phyloP scores from a whole-genome alignment of 2,113 vertebrate genomes.

The Panurus biarmicus region DNA sequence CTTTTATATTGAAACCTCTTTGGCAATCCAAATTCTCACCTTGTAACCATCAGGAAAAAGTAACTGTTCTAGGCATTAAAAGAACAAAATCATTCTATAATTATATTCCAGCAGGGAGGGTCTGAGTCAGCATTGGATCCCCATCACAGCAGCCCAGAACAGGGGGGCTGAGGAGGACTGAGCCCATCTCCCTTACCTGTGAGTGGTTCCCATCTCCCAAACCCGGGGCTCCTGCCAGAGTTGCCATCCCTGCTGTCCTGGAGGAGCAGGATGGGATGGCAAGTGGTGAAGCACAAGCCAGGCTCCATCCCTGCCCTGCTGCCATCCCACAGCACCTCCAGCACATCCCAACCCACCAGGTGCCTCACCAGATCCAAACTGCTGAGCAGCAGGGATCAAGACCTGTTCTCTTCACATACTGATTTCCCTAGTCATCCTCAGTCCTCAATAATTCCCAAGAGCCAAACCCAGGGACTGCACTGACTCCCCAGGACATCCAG shows the following conservation, averaged over 20 bases:
- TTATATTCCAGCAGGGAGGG: not conserved
- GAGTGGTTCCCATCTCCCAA: not conserved
- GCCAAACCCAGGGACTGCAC: not conserved
- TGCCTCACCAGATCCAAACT: not conserved
- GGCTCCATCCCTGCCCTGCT: not conserved
- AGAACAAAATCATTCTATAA: not conserved
- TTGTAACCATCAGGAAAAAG: not conserved
- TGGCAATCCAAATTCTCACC: not conserved
- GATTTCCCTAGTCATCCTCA: not conserved
- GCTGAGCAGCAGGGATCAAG: not conserved
- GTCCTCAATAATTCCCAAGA: not conserved
- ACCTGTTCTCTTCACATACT: not conserved
- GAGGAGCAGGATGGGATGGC: not conserved
- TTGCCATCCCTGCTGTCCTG: not conserved
- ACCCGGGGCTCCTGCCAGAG: accelerated
- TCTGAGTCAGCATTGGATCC: not conserved
- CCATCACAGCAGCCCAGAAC: not conserved
- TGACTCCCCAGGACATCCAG: not conserved
- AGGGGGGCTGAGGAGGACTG: not conserved
- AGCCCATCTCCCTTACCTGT: not conserved
- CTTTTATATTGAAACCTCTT: not conserved
- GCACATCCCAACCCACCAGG: not conserved
- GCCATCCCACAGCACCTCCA: not conserved
- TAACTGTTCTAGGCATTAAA: not conserved
- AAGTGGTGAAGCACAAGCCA: not conserved